Percentiles rank a stretch among this genome's conserved stretches.
phyloP scores from a whole-genome alignment of 2,113 vertebrate species.

The Marcusenius ussheri region DNA sequence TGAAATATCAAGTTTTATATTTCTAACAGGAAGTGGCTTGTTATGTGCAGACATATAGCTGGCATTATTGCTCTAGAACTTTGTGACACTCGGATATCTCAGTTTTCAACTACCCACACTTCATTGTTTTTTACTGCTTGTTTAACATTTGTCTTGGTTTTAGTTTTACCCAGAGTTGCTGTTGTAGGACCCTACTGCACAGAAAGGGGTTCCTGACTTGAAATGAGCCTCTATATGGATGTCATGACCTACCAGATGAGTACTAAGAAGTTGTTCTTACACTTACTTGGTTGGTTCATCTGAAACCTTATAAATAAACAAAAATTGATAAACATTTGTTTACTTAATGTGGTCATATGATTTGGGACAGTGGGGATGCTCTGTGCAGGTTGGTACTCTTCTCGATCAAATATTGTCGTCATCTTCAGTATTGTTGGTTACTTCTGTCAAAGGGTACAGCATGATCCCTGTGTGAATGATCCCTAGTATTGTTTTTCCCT shows the following conservation, averaged over 20 bases:
- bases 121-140: constrained; percentile 52
- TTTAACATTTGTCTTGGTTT: constrained; percentile 28
- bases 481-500: background rate
- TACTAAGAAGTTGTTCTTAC: constrained; percentile 67
- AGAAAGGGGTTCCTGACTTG: constrained; percentile 68
- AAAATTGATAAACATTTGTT: constrained; percentile 50
- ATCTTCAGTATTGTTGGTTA: background rate
- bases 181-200: constrained; percentile 63
- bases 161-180: constrained; percentile 52
- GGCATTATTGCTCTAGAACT: constrained; percentile 70
- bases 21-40: constrained; percentile 76
- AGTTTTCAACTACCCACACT: constrained; percentile 63
- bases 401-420: background rate
- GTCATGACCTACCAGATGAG: constrained; percentile 75
- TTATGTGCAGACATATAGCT: constrained; percentile 73
- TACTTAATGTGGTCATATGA: constrained; percentile 52
- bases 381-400: background rate
- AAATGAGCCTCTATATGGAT: constrained; percentile 72
- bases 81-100: constrained; percentile 67
- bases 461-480: background rate
- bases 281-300: constrained; percentile 64
- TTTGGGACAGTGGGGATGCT: constrained; percentile 26
- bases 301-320: constrained; percentile 72
- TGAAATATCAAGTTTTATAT: constrained; percentile 77
- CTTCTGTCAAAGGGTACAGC: background rate